These are phyloP conservation scores for Karalla daura DNA, from an alignment of 2,797 vertebrate species.

Conservation along the genomic window DNA sequence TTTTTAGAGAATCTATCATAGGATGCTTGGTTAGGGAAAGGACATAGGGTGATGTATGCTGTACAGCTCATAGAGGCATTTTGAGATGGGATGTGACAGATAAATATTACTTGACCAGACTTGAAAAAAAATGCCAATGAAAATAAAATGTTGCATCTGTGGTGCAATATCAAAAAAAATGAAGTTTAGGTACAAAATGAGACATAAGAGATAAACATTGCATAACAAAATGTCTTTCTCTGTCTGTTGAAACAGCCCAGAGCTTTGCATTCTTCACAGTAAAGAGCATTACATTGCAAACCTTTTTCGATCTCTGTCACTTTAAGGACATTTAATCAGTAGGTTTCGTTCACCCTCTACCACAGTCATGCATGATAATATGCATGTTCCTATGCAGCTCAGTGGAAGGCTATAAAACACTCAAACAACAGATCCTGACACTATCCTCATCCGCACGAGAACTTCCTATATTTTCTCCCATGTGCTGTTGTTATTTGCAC, in stretches of 20 bases:
- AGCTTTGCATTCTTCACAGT: conserved; percentile 21
- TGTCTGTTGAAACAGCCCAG: conserved; percentile 18
- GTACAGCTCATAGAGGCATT: background rate
- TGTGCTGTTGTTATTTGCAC: conserved; percentile 18
- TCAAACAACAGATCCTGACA: conserved; percentile 36
- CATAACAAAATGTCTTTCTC: background rate
- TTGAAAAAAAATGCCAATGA: background rate
- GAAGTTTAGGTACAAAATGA: background rate
- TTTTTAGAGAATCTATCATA: background rate
- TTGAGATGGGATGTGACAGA: background rate
- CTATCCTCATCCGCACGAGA: conserved; percentile 15
- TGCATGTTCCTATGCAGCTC: conserved; percentile 46
- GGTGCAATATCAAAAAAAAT: background rate
- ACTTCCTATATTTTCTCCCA: conserved; percentile 3
- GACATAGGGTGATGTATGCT: background rate
- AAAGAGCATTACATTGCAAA: conserved; percentile 18
- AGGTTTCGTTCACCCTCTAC: conserved; percentile 60
- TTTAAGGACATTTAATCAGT: conserved; percentile 69
- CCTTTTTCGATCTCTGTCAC: conserved; percentile 40
- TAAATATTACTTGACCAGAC: background rate
- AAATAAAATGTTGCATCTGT: background rate
- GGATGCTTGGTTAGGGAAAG: background rate
- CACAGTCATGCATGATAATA: conserved; percentile 68
- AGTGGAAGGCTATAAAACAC: conserved; percentile 48
- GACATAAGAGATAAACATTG: background rate